Evolutionary conservation across 1,140 invertebrate genomes (phyloP), one percentile per base, ranked within the genome.

Genomic region (Penaeus japonicus): DNA sequence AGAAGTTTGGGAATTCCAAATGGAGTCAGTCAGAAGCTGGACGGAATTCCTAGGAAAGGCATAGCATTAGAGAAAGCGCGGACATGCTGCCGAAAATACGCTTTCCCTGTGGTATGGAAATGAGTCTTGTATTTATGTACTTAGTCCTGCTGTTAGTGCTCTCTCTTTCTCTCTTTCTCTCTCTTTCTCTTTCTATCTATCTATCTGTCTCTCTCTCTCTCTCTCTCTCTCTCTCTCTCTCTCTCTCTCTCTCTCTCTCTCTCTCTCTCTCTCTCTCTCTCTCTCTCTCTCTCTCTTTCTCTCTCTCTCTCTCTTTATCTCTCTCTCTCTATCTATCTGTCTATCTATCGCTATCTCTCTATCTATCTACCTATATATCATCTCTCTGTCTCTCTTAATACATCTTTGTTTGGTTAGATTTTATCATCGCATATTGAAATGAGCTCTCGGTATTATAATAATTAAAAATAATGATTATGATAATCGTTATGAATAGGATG

Each of bases 301-400:
- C 24, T 27, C 24, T 73, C 65, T 73, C 24, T 73, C 65, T 73
- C 65, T 73, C 65, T 73, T 4, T 73, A n/a, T 73, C 65, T 73
- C 24, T 73, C 65, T 73, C 65, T 73, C 24, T 30, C 27, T 70
- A 1, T 22, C 65, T 70, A 1, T 20, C 65, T 70, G n/a, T 73
- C 65, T 73, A n/a, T 73, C 65, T 73, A n/a, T 73, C 65, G 24
- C 65, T 73, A n/a, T 70, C 65, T 70, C 65, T 70, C 65, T 70
- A 22, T 70, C 65, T 70, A 22, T 70, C 65, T 70, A 22, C 30
- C 62, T 70, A 47, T 47, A 47, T 32, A 73, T 73, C n/a, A n/a
- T 65, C 59, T 65, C 59, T 65, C 59, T 65, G 10, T 65, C 59
- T 65, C 59, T 65, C 59, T 20, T 18, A 7, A 10, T 65, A 10